Base-by-base conservation (phyloP, 2,113 vertebrate genomes). In the Ailurus styani region DNA sequence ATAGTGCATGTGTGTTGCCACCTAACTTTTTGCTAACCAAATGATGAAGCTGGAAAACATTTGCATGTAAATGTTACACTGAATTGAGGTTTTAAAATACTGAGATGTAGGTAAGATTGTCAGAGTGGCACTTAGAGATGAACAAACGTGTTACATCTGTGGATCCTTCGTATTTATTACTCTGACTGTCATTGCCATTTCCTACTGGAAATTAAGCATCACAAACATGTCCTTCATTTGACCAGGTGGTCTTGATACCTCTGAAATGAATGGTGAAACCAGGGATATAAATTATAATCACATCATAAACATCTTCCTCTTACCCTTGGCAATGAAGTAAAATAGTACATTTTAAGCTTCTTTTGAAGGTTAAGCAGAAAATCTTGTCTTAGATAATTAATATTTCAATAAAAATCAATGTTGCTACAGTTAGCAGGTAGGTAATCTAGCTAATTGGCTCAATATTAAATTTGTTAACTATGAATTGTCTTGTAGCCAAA, bases 301-400 rank as follows among this genome's bases (percentile, higher is more conserved):
- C 55, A 57, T 64, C 64, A 21, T 52, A 70, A 57, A 2, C 66
- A 82, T 91, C 89, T 83, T 91, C 68, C 82, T 85, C 86, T 91
- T 87, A 79, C 85, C 89, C 89, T 97, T 45, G 68, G 70, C 68
- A 7, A 2, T 66, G 86, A 91, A 50, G 4, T 75, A 87, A 93
- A 86, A 60, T 47, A 10, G 12, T 78, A 37, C 42, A 9, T 75
- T 78, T 87, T 86, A 54, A 90, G 93, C 91, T 79, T 66, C 62
- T 75, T 83, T 75, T 37, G 83, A 96, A 96, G 83, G 72, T 73
- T 82, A 90, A 86, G 40, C 73, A 87, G 86, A 83, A 93, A 91
- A 64, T 86, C 64, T 90, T 94, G 45, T 87, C 45, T 62, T 78
- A 62, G 54, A 68, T 96, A 86, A 96, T 97, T 97, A 96, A 90